phyloP scores from a whole-genome alignment of 2,888 invertebrate species.

The Napeogenes sylphis region DNA sequence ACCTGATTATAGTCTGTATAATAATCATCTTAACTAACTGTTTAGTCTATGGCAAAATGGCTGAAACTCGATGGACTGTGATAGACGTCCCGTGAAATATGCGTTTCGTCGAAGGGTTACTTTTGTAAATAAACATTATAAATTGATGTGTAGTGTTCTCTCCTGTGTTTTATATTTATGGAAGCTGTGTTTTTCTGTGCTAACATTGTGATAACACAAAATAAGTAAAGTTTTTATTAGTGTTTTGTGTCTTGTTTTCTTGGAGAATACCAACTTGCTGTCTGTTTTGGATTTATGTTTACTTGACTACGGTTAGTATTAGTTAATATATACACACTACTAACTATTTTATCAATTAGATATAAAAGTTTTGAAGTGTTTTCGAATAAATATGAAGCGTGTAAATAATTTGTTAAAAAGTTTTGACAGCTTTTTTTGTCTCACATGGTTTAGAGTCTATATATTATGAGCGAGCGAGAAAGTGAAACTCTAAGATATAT shows the following conservation, averaged over 20 bases:
- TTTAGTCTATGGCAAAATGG: conserved; percentile 61
- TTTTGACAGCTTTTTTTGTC: conserved; percentile 60
- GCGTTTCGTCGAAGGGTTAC: conserved; percentile 49
- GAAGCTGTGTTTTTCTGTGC: conserved; percentile 54
- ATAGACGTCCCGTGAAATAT: conserved; percentile 64
- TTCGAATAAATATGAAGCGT: conserved; percentile 37
- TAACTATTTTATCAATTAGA: background rate
- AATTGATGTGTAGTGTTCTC: conserved; percentile 46
- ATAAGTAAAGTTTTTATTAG: conserved; percentile 54
- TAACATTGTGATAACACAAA: conserved; percentile 45
- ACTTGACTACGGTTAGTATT: conserved; percentile 65
- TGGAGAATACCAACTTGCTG: conserved; percentile 55
- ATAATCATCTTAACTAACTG: too few species aligned
- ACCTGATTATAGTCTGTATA: background rate
- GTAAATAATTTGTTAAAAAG: conserved; percentile 57
- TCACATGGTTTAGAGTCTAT: conserved; percentile 42
- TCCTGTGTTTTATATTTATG: conserved; percentile 55
- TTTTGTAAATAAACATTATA: conserved; percentile 62
- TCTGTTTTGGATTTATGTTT: conserved; percentile 74
- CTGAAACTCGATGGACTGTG: conserved; percentile 62
- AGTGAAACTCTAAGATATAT: conserved; percentile 33
- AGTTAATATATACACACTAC: background rate
- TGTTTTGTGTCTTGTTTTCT: conserved; percentile 72
- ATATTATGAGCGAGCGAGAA: conserved; percentile 51
- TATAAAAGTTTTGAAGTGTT: conserved; percentile 14